These are phyloP conservation scores for Agrotis clavis DNA, from an alignment of 2,888 invertebrate species.

Conservation along the genomic window DNA sequence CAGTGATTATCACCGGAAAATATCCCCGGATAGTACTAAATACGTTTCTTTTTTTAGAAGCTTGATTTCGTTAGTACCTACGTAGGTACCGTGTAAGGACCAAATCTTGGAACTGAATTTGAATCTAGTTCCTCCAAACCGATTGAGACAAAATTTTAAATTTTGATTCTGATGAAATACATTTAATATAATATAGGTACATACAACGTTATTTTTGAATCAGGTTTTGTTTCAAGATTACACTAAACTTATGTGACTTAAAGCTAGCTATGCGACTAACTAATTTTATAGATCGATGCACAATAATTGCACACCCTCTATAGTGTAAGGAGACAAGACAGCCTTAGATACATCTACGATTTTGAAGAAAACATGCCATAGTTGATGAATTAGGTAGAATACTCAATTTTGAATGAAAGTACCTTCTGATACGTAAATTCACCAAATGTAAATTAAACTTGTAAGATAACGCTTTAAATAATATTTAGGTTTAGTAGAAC, in stretches of 20 bases:
- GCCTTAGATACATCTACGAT: not conserved
- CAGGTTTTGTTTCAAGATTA: not conserved
- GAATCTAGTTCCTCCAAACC: no score
- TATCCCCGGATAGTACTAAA: not conserved
- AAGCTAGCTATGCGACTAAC: not conserved
- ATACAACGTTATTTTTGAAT: not conserved
- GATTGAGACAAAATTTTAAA: no score
- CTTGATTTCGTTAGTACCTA: not conserved
- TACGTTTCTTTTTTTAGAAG: not conserved
- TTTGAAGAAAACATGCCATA: not conserved
- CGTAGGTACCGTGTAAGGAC: no score
- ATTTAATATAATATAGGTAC: no score
- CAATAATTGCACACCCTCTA: not conserved
- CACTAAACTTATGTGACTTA: no score
- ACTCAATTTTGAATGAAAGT: no score
- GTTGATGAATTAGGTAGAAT: not conserved
- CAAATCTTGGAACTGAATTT: no score
- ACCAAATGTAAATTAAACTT: no score
- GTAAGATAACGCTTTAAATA: no score
- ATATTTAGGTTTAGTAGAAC: no score
- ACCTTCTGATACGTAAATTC: no score
- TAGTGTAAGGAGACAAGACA: not conserved
- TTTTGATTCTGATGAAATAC: no score
- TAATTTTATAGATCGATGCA: not conserved
- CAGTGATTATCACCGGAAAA: conserved; percentile 15